Percentiles rank a stretch among this genome's conserved stretches.
Evolutionary conservation across 2,888 invertebrate genomes (phyloP).

Genomic region (Zygaena filipendulae): DNA sequence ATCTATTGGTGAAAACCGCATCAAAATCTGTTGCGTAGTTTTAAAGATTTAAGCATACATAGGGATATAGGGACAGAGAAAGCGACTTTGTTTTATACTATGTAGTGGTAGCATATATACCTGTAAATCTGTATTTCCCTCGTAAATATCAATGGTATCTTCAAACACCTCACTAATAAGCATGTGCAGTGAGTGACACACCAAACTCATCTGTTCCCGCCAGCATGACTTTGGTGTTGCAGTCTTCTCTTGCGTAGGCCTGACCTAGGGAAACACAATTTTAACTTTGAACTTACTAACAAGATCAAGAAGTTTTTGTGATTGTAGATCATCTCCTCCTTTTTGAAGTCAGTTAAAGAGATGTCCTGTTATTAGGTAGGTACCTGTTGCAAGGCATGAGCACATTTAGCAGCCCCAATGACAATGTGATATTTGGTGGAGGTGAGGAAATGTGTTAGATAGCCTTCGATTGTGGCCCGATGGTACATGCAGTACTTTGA

Average conservation of each 20-base stretch:
- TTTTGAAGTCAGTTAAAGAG: no score
- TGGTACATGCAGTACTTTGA: slow-evolving; percentile 50
- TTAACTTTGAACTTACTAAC: no score
- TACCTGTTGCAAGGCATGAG: slow-evolving; percentile 51
- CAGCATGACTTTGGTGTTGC: slow-evolving; percentile 46
- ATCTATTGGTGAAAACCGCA: background rate
- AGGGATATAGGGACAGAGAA: no score
- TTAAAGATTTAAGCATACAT: no score
- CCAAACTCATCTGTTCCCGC: slow-evolving; percentile 40
- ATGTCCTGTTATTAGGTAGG: background rate
- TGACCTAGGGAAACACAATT: slow-evolving; percentile 33
- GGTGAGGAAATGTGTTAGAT: slow-evolving; percentile 31
- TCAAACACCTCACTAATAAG: slow-evolving; percentile 35
- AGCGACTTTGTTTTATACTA: no score
- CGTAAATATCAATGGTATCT: slow-evolving; percentile 34
- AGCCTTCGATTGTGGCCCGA: slow-evolving; percentile 36
- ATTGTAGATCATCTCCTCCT: no score
- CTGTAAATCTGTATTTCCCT: slow-evolving; percentile 19
- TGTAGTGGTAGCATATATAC: no score
- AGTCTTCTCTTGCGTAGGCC: slow-evolving; percentile 42
- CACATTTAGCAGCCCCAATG: slow-evolving; percentile 51
- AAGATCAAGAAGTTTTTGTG: no score
- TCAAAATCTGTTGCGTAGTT: background rate
- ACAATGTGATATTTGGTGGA: slow-evolving; percentile 36
- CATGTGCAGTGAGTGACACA: slow-evolving; percentile 38